phyloP scores from a whole-genome alignment of 2,797 vertebrate genomes.

The Halcyon smyrnensis region DNA sequence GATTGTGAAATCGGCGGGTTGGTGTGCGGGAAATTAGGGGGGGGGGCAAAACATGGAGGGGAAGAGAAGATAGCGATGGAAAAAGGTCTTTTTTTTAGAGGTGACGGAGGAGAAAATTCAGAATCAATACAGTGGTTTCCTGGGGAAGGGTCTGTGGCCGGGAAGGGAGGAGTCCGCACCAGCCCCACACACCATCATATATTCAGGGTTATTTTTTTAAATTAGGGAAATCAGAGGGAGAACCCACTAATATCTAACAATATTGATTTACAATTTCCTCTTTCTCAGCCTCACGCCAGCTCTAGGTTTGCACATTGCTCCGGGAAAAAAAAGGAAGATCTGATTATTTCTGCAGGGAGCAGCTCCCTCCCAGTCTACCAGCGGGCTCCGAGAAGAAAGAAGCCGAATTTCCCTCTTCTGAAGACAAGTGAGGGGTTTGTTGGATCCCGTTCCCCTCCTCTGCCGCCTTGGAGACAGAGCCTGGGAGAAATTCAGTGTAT shows the following conservation, averaged over 20 bases:
- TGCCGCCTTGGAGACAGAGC: background rate
- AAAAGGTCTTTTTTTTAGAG: background rate
- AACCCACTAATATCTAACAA: background rate
- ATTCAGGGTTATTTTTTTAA: background rate
- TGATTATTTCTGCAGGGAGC: background rate
- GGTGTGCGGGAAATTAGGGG: background rate
- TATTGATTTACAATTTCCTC: background rate
- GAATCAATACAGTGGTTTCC: background rate
- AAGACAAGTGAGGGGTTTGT: too few species aligned
- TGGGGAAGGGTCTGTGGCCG: background rate
- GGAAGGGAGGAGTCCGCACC: background rate
- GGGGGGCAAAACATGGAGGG: background rate
- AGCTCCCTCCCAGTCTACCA: background rate
- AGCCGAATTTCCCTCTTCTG: background rate
- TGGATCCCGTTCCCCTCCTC: background rate
- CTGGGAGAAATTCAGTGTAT: background rate
- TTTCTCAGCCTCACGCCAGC: background rate
- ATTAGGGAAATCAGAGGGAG: background rate
- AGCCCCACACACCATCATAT: too few species aligned
- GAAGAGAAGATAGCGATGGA: too few species aligned
- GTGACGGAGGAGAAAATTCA: background rate
- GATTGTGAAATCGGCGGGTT: constrained; percentile 26
- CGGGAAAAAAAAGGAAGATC: background rate
- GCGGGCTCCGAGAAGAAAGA: background rate
- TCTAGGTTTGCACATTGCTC: background rate